Base-by-base conservation (phyloP, 2,888 invertebrate genomes). In the Ornithoptera priamus region DNA sequence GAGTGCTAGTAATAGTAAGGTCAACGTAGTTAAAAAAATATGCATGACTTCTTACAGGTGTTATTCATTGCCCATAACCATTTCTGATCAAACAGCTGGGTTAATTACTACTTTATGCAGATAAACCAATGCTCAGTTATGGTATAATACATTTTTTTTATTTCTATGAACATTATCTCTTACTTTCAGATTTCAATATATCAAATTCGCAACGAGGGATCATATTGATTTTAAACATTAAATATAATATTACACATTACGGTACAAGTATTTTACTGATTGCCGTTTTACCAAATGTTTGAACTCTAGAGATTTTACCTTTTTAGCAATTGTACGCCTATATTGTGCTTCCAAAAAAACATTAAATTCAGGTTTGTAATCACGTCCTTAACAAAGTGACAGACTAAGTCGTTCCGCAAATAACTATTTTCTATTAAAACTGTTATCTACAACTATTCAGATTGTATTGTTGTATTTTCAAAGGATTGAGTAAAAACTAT, bases 31-130 rank as follows among this genome's bases (percentile, higher is more conserved):
- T 5, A 4, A 5, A 15, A 18, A 50, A 17, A 50, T 50, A 50
- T 50, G 39, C 1, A 39, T 39, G 39, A n/a, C 53, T 57, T 57
- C 1, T n/a, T 57, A 57, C 20, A 17, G 8, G 39, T 39, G 39
- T 1, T 39, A 36, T n/a, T 66, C 61, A 66, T 66, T 66, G 66
- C 53, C 20, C 36, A 53, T 50, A 50, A 50, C 50, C 30, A 66
- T 66, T 66, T 66, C 66, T 60, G 53, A 15, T 60, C 60, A 20
- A 20, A 53, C 66, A 66, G 50, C 66, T 66, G 66, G 20, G 46
- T 3, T 61, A 69, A 69, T 71, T 66, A 20, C 6, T 70, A 4
- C 17, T 22, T 59, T 24, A 59, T 20, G 59, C 50, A 17, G 39
- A 56, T 57, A 57, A 57, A 20, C 50, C 18, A 5, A 17, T 50